These are phyloP conservation scores for Hippocampus mohnikei DNA, from an alignment of 2,113 vertebrate species.

Conservation along the genomic window DNA sequence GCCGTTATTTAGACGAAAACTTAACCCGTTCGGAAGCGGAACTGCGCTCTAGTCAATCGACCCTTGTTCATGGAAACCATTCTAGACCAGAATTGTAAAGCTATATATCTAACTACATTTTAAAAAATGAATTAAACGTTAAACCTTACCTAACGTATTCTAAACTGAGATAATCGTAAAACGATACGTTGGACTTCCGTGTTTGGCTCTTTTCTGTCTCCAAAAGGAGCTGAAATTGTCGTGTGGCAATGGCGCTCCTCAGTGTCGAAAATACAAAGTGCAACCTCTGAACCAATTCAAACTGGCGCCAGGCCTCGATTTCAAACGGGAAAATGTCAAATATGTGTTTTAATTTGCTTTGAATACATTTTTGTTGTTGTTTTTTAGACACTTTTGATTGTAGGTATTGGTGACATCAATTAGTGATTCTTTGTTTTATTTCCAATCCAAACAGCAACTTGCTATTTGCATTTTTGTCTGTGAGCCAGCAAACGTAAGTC, in stretches of 20 bases:
- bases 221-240: background rate
- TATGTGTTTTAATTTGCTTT: background rate
- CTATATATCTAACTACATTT: too few relatives aligned
- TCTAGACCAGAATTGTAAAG: too few relatives aligned
- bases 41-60: too few relatives aligned
- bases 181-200: too few relatives aligned
- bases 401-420: background rate
- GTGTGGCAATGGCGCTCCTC: conserved; percentile 19
- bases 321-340: background rate
- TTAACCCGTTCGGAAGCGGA: too few relatives aligned
- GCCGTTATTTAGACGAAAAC: too few relatives aligned
- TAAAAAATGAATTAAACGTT: too few relatives aligned
- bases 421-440: background rate
- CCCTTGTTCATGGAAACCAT: too few relatives aligned
- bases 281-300: background rate
- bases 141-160: too few relatives aligned
- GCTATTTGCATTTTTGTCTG: background rate
- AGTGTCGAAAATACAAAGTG: conserved; percentile 13
- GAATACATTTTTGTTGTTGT: background rate
- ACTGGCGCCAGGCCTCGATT: too few relatives aligned
- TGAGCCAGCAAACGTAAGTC: conserved; percentile 57
- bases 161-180: background rate
- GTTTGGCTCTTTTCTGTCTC: too few relatives aligned
- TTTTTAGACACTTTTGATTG: background rate
- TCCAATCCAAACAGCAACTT: background rate